Base-by-base conservation (phyloP, 30 jellyfish, hydroid and myxozoan species). In the Hydra vulgaris region DNA sequence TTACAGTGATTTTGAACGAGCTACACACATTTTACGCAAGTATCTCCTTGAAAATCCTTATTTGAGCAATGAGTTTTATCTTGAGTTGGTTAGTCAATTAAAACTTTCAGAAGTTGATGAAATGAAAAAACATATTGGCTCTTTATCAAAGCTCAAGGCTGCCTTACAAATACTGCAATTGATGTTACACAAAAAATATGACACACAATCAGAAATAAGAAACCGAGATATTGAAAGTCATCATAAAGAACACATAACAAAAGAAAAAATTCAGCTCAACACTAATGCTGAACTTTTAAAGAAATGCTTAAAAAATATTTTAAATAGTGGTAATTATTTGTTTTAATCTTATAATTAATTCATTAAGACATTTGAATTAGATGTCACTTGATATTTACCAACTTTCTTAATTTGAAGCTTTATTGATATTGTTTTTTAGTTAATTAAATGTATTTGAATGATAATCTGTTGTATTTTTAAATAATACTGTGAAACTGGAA, bases 71-170 rank as follows among this genome's bases (percentile, higher is more conserved):
- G 87, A 80, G 8, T 80, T 80, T 27, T 80, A 80, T 70, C 70
- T 80, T 54, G 83, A 80, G 27, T 27, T 80, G 23, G 81, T 80
- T 72, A 70, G 87, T 23, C 87, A 80, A 22, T 80, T 80, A 26
- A 25, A 23, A 8, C 27, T 24, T 22, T 26, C 68, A 23, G 81
- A 80, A 27, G 71, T 25, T 25, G 87, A 66, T 66, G 25, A 27
- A 23, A 27, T 66, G 66, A 80, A 80, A 25, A 80, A 26, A 19
- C 87, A 70, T 17, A 18, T 80, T 18, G 80, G 70, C 7, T 66
- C 87, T 15, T 80, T 80, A 26, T 80, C 87, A 23, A 80, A 80
- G 80, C 54, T 80, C 84, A 80, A 80, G 27, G 87, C 87, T 15
- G 66, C 87, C 7, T 56, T 80, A 27, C 87, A 80, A n/a, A 80